Evolutionary conservation across 2,113 vertebrate genomes (phyloP).

Genomic region (human): GRCh38 chr6:167301501-167302000

Average conservation of each 20-base stretch:
- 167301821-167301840: accelerated
- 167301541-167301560: accelerated
- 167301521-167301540: not conserved
- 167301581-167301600: accelerated
- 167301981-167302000: accelerated
- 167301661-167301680: no score
- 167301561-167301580: accelerated
- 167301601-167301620: not conserved
- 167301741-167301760: not conserved
- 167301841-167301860: not conserved
- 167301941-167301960: not conserved
- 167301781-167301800: no score
- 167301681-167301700: no score
- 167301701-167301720: not conserved
- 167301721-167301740: not conserved
- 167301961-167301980: no score
- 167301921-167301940: not conserved
- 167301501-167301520: accelerated
- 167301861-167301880: accelerated
- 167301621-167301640: not conserved
- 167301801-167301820: accelerated
- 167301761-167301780: accelerated
- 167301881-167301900: accelerated
- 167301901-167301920: not conserved
- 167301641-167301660: accelerated